Evolutionary conservation across 1,140 invertebrate species (phyloP).

Genomic region (Chymomyza costata): DNA sequence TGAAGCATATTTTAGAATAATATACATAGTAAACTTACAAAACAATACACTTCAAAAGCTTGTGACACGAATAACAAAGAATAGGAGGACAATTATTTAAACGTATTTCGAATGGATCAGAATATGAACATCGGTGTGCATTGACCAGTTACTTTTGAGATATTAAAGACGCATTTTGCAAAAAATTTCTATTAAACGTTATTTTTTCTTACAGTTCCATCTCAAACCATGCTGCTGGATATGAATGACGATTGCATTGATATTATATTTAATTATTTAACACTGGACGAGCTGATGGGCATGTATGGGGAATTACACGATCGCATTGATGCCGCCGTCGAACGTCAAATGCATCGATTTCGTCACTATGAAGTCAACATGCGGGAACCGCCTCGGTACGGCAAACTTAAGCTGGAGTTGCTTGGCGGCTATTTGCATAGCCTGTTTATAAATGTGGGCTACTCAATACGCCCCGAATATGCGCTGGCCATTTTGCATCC

Average conservation of each 20-base stretch:
- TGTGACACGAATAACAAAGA: too few species aligned
- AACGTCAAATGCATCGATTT: constrained; percentile 37
- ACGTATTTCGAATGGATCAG: too few species aligned
- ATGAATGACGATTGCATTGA: constrained; percentile 49
- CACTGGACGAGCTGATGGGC: constrained; percentile 30
- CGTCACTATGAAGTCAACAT: constrained; percentile 34
- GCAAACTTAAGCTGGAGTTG: constrained; percentile 4
- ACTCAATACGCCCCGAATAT: constrained; percentile 18
- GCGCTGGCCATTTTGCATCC: constrained; percentile 17
- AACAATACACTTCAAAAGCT: too few species aligned
- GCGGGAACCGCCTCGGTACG: constrained; percentile 31
- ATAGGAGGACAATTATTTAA: too few species aligned
- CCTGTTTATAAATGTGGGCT: constrained; percentile 45
- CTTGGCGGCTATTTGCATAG: constrained; percentile 37
- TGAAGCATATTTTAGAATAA: too few species aligned
- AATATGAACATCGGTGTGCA: too few species aligned
- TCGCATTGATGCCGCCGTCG: constrained; percentile 33
- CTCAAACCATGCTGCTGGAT: constrained; percentile 7
- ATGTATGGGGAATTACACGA: constrained; percentile 17
- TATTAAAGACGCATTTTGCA: too few species aligned
- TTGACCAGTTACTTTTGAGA: too few species aligned
- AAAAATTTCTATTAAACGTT: not conserved
- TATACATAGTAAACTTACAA: too few species aligned
- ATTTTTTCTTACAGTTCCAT: constrained; percentile 2
- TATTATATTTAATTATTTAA: constrained; percentile 31